A percentile compares a stretch with the other conserved stretches of the same genome.
These are phyloP conservation scores for Drosophila leontia DNA, from an alignment of 1,140 invertebrate species.

Conservation along the genomic window DNA sequence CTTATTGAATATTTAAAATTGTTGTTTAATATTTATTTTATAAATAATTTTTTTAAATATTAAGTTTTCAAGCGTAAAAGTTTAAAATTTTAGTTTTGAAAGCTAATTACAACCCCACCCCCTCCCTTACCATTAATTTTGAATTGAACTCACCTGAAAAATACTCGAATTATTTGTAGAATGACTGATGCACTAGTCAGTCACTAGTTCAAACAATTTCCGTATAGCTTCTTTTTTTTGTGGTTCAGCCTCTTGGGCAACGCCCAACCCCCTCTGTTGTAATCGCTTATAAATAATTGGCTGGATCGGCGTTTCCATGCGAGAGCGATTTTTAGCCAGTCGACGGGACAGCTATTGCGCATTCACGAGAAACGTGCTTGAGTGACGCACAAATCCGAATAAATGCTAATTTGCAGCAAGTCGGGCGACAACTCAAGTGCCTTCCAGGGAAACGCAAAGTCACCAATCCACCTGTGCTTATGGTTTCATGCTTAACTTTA, in stretches of 20 bases:
- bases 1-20: background rate
- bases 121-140: background rate
- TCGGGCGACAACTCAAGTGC: slow-evolving; percentile 19
- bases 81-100: background rate
- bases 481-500: slow-evolving; percentile 29
- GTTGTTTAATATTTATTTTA: background rate
- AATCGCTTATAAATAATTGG: slow-evolving; percentile 24
- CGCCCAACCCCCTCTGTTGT: slow-evolving; percentile 9
- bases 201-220: background rate
- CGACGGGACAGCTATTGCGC: slow-evolving; percentile 36
- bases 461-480: slow-evolving; percentile 10
- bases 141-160: background rate
- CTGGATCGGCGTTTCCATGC: slow-evolving; percentile 19
- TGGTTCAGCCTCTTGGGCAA: slow-evolving; percentile 4
- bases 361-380: slow-evolving; percentile 42
- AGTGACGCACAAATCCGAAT: slow-evolving; percentile 39
- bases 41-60: background rate
- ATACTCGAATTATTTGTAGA: background rate
- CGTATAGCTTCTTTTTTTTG: background rate
- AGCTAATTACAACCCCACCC: background rate
- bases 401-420: slow-evolving; percentile 31
- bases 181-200: background rate
- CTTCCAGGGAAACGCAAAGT: slow-evolving; percentile 21
- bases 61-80: background rate
- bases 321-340: slow-evolving; percentile 7